A percentile compares a stretch with the other conserved stretches of the same genome.
phyloP scores from a whole-genome alignment of 2,113 vertebrate species.

The Tachycineta bicolor region DNA sequence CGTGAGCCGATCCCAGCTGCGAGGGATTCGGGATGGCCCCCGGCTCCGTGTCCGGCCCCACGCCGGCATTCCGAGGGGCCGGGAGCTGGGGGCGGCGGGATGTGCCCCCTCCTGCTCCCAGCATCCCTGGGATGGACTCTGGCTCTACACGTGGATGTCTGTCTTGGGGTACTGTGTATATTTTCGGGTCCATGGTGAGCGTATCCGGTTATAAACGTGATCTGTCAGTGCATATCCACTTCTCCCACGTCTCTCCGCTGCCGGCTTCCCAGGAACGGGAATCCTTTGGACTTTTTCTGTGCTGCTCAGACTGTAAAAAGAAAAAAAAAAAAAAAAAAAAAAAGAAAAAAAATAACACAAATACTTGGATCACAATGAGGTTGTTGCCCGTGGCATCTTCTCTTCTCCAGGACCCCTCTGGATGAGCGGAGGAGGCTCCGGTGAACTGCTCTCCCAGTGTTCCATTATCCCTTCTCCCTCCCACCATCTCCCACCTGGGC shows the following conservation, averaged over 20 bases:
- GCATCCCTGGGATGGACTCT: background rate
- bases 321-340: background rate
- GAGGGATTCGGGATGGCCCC: background rate
- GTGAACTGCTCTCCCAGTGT: background rate
- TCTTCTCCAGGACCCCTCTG: background rate
- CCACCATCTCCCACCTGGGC: background rate
- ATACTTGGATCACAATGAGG: background rate
- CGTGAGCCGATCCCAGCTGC: background rate
- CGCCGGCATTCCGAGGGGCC: fast-evolving
- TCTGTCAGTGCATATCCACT: background rate
- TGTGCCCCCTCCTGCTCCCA: background rate
- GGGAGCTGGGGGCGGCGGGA: background rate
- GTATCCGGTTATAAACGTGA: background rate
- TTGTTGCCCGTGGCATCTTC: background rate
- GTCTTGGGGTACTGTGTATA: slow-evolving; percentile 23
- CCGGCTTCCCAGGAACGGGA: background rate
- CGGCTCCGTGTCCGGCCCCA: background rate
- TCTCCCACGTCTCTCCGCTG: background rate
- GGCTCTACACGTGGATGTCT: slow-evolving; percentile 25
- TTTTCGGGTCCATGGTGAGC: background rate
- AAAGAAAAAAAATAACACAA: fast-evolving
- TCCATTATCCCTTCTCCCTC: background rate
- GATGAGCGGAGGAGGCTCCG: background rate
- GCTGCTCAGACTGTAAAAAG: background rate
- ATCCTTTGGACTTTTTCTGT: background rate